Evolutionary conservation across 2,113 vertebrate species (phyloP), one percentile per base, ranked within the genome.

Genomic region (Mola mola): DNA sequence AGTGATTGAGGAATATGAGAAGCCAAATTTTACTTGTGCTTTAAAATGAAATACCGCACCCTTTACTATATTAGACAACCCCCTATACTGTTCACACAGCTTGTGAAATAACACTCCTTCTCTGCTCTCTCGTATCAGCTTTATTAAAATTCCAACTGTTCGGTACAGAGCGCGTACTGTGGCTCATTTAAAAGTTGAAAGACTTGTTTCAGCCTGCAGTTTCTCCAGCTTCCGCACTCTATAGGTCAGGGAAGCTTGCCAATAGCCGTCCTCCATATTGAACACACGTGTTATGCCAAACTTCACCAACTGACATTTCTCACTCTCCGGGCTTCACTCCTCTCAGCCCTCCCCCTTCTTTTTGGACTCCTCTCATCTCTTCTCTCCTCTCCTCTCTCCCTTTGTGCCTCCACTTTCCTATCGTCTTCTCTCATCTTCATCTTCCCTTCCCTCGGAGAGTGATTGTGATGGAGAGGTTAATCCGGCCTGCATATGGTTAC

Each of bases 401-500:
- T 52, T 47, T 34, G 26, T 36, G 21, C 34, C 41, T 70, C 25
- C 46, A 22, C 34, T 62, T 63, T 63, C 12, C 31, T 59, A 40
- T 6, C 15, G 16, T 40, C 55, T 52, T 15, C 50, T 33, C 64
- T 64, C 20, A 17, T 52, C 71, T 42, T 64, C 24, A 4, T 72
- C 63, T 80, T 67, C 41, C 25, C 73, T 56, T 72, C 50, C 61
- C 29, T 57, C 21, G 62, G 58, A 66, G 75, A 61, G 75, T 79
- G 81, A 82, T 87, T 79, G 71, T 86, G 82, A 88, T 81, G 78
- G 72, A 83, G 78, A 88, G 80, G 75, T 82, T 88, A 86, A 90
- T 88, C 86, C 78, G 44, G 24, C 51, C 75, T 3, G 81, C 88
- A 90, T 90, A 88, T 88, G 90, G 85, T 84, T 84, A 75, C 87